phyloP scores from a whole-genome alignment of 2,113 vertebrate species.

The Grammomys dolichurus region DNA sequence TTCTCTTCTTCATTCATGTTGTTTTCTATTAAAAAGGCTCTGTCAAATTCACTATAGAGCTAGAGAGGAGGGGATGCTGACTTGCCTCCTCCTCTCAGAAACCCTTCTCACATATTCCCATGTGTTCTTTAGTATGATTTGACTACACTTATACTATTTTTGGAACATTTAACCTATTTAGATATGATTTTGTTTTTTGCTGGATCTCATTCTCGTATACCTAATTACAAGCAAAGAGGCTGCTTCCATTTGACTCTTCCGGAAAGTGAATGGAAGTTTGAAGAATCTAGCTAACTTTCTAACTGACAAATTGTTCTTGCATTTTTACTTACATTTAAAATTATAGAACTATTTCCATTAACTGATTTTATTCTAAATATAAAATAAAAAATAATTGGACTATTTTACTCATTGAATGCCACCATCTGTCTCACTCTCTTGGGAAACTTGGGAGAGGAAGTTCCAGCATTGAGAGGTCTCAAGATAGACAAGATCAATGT shows the following conservation, averaged over 20 bases:
- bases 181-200: background rate
- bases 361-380: background rate
- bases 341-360: background rate
- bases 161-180: background rate
- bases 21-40: background rate
- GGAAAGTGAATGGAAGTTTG: background rate
- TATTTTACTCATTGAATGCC: background rate
- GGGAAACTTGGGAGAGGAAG: background rate
- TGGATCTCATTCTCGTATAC: accelerated
- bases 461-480: background rate
- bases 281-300: background rate
- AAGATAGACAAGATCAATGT: background rate
- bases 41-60: background rate
- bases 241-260: background rate
- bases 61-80: background rate
- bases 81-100: background rate
- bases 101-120: background rate
- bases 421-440: background rate
- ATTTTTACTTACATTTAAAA: background rate
- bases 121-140: background rate
- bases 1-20: background rate
- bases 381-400: background rate
- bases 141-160: background rate
- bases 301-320: background rate
- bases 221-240: background rate